Base-by-base conservation (phyloP, 1,140 invertebrate genomes). In the Brachionus calyciflorus region DNA sequence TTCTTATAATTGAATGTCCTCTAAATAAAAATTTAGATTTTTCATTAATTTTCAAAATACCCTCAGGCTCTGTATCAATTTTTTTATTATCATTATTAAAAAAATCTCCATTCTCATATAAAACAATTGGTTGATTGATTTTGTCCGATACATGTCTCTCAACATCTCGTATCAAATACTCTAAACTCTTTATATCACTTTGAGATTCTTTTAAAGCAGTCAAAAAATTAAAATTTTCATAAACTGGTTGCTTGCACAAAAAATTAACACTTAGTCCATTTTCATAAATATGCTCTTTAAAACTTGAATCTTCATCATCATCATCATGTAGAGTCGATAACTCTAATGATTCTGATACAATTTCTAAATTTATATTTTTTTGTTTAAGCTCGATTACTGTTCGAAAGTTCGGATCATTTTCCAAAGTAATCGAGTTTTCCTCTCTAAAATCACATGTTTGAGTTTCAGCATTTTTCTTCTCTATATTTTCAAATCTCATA, bases 91-190 rank as follows among this genome's bases (percentile, higher is more conserved):
- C 41, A 17, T 49, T 21, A 24, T 21, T 37, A 7, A 60, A 60
- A 60, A 60, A 60, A 60, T 60, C 55, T 33, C 30, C 19, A 60
- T 60, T 60, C 17, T 37, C 55, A 17, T 60, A 60, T 30, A 60
- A 17, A 33, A 9, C 33, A n/a, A n/a, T n/a, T 9, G 33, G 33
- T 37, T 37, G 4, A 9, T 37, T 37, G 9, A 37, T 37, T n/a
- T n/a, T n/a, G n/a, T n/a, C n/a, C n/a, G n/a, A n/a, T 37, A 37
- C 33, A 37, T 5, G 3, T 37, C 9, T 37, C 9, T 37, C 4
- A 9, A 37, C 33, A 37, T 37, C 9, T 37, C 9, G 3, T 5
- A 37, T 37, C 33, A 37, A 37, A 9, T 9, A n/a, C n/a, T n/a
- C n/a, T n/a, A n/a, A n/a, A n/a, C n/a, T n/a, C n/a, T n/a, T n/a